phyloP scores from a whole-genome alignment of 2,797 vertebrate species.

The Oryzias sinensis region DNA sequence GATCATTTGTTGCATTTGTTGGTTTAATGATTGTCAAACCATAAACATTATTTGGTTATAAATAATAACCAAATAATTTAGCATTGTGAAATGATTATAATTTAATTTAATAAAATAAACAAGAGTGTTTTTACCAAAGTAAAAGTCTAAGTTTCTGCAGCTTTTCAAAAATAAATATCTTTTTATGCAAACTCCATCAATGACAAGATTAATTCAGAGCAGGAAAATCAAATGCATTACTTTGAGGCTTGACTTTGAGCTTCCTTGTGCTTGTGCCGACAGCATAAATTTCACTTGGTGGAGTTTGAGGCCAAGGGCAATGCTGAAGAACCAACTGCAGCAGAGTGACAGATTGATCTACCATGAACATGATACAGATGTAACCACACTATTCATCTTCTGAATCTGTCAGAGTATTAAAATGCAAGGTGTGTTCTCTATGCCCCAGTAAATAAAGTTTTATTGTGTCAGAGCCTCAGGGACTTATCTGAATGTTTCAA shows the following conservation, averaged over 20 bases:
- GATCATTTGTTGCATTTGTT: no score
- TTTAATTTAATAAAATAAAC: no score
- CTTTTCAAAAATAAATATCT: constrained; percentile 25
- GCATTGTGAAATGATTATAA: no score
- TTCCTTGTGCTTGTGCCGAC: constrained; percentile 21
- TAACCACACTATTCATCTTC: constrained; percentile 67
- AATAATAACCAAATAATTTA: no score
- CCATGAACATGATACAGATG: constrained; percentile 68
- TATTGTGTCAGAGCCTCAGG: constrained; percentile 64
- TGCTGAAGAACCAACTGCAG: constrained; percentile 58
- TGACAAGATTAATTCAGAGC: constrained; percentile 39
- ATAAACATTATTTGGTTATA: no score
- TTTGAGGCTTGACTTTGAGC: constrained; percentile 29
- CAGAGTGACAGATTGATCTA: constrained; percentile 70
- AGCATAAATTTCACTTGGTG: constrained; percentile 58
- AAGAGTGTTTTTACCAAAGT: no score
- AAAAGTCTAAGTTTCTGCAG: constrained; percentile 1
- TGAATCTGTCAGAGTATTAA: constrained; percentile 59
- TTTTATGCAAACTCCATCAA: constrained; percentile 21
- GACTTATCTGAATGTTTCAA: constrained; percentile 74
- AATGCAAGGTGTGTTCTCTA: constrained; percentile 67
- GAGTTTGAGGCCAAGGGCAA: constrained; percentile 69
- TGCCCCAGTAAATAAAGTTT: constrained; percentile 72
- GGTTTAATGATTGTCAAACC: no score
- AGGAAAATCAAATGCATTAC: constrained; percentile 30